Base-by-base conservation (phyloP, 2,797 vertebrate species). In the Denticeps clupeoides region DNA sequence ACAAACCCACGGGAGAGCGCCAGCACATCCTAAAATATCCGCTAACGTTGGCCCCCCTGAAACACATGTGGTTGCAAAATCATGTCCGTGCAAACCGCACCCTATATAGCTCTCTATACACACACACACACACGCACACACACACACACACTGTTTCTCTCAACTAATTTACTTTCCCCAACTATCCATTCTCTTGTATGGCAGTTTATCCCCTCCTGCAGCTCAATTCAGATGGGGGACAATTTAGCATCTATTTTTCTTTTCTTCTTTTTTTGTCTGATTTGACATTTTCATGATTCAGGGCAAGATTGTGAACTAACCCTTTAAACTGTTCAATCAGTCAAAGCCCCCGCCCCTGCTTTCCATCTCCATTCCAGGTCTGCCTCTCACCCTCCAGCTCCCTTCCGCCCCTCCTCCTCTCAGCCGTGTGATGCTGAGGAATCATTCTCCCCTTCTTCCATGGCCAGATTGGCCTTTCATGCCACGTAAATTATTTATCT, bases 401-500 rank as follows among this genome's bases (percentile, higher is more conserved):
- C 64, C 46, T 47, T 41, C 26, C 27, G 35, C 22, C 65, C 67
- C 70, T 74, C 53, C 64, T 68, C 54, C 37, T 41, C 48, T 16
- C 12, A 7, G 2, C 33, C 12, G 5, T 31, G 37, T 52, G 69
- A 62, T 59, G 67, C 64, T 71, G 68, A 80, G 73, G 75, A 78
- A 77, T 76, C 70, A 67, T 64, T 62, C 61, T 55, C 12, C 35
- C 5, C 3, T 3, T 35, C 32, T 35, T 8, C 15, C 15, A 60
- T 69, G 67, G 62, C 67, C 65, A 70, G 65, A 75, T 73, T 75
- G 72, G 77, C 81, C 77, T 78, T 78, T 71, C 67, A 81, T 79
- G 71, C 63, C 58, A 58, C 72, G 73, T 81, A 74, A 80, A 81
- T 82, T 73, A 83, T 82, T 65, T 49, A 83, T 74, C 64, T 38